phyloP scores from a whole-genome alignment of 2,113 vertebrate species.

The Sialia sialis region DNA sequence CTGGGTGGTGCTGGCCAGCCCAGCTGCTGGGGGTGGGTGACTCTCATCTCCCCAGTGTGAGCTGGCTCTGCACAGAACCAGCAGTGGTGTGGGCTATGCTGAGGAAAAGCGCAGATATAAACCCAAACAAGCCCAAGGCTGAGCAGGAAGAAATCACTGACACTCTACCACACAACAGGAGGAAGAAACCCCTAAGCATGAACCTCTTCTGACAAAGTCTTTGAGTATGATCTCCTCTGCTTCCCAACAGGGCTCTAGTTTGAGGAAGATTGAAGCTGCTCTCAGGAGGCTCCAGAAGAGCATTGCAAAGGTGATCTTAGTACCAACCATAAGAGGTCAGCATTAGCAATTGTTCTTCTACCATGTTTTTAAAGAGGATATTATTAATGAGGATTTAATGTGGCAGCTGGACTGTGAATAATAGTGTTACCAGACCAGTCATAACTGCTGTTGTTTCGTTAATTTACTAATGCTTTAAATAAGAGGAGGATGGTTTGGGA shows the following conservation, averaged over 20 bases:
- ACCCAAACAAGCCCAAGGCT: neutral
- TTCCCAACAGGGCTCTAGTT: neutral
- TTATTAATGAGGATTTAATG: neutral
- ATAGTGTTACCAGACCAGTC: neutral
- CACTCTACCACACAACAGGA: neutral
- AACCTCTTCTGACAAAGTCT: neutral
- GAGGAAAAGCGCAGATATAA: neutral
- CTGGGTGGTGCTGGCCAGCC: neutral
- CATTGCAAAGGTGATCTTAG: neutral
- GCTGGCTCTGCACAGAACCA: too few relatives aligned
- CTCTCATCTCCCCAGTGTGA: fast-evolving
- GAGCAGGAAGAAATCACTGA: neutral
- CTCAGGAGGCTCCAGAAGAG: fast-evolving
- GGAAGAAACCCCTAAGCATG: neutral
- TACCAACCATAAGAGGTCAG: neutral
- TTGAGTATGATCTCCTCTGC: neutral
- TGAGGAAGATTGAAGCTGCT: neutral
- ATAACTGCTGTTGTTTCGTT: neutral
- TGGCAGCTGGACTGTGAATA: neutral
- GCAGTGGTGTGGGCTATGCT: fast-evolving
- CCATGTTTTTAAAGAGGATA: neutral
- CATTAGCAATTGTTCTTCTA: neutral
- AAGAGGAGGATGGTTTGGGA: neutral
- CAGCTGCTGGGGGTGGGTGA: neutral
- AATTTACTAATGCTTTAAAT: neutral